A percentile compares a stretch with the other conserved stretches of the same genome.
Evolutionary conservation across 2,113 vertebrate genomes (phyloP).

Genomic region (Syngnathoides biaculeatus): DNA sequence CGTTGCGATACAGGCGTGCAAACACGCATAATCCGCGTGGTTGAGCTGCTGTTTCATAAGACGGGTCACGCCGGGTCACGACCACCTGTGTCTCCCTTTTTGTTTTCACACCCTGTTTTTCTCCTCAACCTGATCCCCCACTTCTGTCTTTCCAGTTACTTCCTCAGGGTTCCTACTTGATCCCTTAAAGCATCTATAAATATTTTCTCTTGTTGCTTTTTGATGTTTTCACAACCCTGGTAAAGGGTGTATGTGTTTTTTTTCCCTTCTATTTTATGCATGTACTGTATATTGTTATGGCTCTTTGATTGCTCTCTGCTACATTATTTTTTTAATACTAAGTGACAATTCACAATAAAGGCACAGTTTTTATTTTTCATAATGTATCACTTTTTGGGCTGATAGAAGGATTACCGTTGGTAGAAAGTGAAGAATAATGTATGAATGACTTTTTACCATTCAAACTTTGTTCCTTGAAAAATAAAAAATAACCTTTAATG

Average conservation of each 20-base stretch:
- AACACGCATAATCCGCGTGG: conserved; percentile 11
- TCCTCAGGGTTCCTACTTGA: conserved; percentile 3
- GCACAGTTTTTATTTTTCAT: neutral
- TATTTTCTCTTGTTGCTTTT: conserved; percentile 16
- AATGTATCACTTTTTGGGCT: no score
- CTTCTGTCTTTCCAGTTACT: conserved; percentile 14
- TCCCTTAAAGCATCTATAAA: conserved; percentile 24
- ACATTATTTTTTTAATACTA: conserved; percentile 37
- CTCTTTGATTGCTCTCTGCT: conserved; percentile 32
- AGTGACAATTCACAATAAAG: neutral
- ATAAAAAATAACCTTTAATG: no score
- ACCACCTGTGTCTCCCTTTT: conserved; percentile 25
- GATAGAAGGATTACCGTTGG: no score
- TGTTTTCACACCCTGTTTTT: conserved; percentile 25
- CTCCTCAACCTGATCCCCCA: neutral
- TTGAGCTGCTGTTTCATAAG: conserved; percentile 46
- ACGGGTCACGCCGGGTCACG: conserved; percentile 39
- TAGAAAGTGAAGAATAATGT: no score
- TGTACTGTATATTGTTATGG: conserved; percentile 8
- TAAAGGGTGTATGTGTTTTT: conserved; percentile 3
- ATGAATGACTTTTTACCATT: no score
- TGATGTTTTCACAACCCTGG: neutral
- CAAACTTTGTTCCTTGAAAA: no score
- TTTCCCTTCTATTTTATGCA: conserved; percentile 19
- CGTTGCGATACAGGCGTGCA: conserved; percentile 4